A percentile compares a stretch with the other conserved stretches of the same genome.
Conservation (phyloP, 2,113 vertebrate genomes). For the Rana temporaria region DNA sequence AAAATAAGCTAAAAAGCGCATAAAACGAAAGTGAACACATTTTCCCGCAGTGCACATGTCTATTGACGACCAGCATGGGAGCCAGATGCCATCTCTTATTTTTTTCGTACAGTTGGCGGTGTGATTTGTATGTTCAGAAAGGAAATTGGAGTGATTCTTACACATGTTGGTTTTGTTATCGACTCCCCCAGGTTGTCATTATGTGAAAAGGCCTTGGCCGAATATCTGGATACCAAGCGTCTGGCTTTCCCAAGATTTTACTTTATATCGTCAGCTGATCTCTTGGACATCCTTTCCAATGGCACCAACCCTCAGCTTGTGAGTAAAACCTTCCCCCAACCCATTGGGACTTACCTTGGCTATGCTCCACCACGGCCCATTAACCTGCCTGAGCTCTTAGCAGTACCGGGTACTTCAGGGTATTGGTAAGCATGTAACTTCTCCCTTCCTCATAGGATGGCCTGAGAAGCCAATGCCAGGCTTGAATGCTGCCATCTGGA, state of each 20-base stretch:
- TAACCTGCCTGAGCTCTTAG: no score
- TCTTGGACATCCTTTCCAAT: slow-evolving; percentile 93
- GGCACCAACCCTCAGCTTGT: slow-evolving; percentile 86
- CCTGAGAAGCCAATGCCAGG: no score
- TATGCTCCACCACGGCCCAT: no score
- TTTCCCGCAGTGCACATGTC: no score
- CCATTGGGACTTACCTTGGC: no score
- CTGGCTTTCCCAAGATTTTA: slow-evolving; percentile 94
- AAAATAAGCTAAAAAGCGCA: no score
- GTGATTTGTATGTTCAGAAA: not conserved
- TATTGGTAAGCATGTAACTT: no score
- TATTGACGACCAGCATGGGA: no score
- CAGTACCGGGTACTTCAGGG: no score
- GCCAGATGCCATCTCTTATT: not conserved
- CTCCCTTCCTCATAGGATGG: no score
- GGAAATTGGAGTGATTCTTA: not conserved
- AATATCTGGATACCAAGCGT: slow-evolving; percentile 93
- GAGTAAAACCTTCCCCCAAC: slow-evolving; percentile 47
- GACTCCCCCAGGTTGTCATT: slow-evolving; percentile 79
- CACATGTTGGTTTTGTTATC: not conserved
- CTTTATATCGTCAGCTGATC: slow-evolving; percentile 95
- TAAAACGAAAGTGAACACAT: no score
- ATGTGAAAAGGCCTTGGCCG: slow-evolving; percentile 93
- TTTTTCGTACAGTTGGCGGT: not conserved
- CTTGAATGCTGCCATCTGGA: no score